These are phyloP conservation scores for Dolichopus griseipennis DNA, from an alignment of 2,888 invertebrate species.

Conservation along the genomic window DNA sequence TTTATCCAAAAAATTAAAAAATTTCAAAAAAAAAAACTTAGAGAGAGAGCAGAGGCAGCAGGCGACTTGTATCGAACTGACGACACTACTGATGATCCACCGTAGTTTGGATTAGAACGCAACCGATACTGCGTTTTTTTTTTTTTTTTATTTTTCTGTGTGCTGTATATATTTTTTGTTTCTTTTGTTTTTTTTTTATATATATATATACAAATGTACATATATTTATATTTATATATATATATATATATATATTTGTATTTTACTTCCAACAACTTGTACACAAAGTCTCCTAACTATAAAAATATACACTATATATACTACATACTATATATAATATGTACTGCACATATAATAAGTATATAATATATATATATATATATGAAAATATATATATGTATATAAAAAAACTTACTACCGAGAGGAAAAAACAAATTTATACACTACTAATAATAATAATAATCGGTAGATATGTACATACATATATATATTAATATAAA, in stretches of 20 bases:
- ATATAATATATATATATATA: not conserved
- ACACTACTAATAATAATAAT: conserved; percentile 2
- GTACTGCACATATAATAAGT: too few relatives aligned
- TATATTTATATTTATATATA: too few relatives aligned
- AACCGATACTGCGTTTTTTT: conserved; percentile 22
- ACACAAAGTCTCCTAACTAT: not conserved
- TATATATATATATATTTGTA: not conserved
- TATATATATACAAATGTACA: not conserved
- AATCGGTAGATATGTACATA: not conserved
- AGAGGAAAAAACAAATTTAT: not conserved
- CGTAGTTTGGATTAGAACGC: conserved; percentile 22
- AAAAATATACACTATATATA: not conserved
- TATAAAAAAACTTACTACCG: not conserved
- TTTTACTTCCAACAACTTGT: not conserved
- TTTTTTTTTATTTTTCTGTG: conserved; percentile 13
- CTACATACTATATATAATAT: too few relatives aligned
- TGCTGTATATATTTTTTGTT: too few relatives aligned
- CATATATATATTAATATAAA: not conserved
- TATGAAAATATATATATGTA: not conserved
- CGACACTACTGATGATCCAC: conserved; percentile 29
- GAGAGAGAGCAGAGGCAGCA: conserved; percentile 28
- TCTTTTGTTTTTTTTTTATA: not conserved
- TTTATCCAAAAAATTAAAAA: conserved; percentile 23
- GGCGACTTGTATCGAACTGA: conserved; percentile 32
- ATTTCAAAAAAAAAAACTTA: conserved; percentile 24